These are phyloP conservation scores for Apistogramma diplotaenia DNA, from an alignment of 2,113 vertebrate species.

Conservation along the genomic window DNA sequence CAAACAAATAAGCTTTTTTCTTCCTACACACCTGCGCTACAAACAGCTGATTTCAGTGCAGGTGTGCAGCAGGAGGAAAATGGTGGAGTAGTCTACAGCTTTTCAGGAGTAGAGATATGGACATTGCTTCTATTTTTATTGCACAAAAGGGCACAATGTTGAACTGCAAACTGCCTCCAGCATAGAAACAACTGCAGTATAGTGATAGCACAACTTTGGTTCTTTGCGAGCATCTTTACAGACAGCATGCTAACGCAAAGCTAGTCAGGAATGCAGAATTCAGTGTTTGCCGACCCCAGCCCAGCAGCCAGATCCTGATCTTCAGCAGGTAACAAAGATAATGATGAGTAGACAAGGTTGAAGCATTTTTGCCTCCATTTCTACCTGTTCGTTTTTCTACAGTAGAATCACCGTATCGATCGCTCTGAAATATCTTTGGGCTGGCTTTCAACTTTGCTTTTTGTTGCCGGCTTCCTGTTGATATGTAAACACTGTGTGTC, in stretches of 20 bases:
- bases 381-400: not conserved
- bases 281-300: not conserved
- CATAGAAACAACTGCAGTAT: not conserved
- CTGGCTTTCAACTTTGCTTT: not conserved
- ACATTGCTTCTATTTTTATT: not conserved
- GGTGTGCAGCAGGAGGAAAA: not conserved
- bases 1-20: too few relatives aligned
- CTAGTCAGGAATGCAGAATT: not conserved
- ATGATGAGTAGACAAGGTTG: not conserved
- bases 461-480: not conserved
- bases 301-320: not conserved
- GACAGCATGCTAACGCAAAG: not conserved
- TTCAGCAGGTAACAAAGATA: not conserved
- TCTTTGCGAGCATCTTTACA: not conserved
- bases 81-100: not conserved
- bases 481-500: not conserved
- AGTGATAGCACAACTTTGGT: not conserved
- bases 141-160: not conserved
- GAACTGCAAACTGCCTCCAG: not conserved
- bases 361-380: not conserved
- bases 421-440: not conserved
- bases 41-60: not conserved
- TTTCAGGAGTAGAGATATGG: not conserved
- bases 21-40: too few relatives aligned
- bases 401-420: not conserved